phyloP scores from a whole-genome alignment of 2,888 invertebrate species.

The Pseudococcus jackbeardsleyi region DNA sequence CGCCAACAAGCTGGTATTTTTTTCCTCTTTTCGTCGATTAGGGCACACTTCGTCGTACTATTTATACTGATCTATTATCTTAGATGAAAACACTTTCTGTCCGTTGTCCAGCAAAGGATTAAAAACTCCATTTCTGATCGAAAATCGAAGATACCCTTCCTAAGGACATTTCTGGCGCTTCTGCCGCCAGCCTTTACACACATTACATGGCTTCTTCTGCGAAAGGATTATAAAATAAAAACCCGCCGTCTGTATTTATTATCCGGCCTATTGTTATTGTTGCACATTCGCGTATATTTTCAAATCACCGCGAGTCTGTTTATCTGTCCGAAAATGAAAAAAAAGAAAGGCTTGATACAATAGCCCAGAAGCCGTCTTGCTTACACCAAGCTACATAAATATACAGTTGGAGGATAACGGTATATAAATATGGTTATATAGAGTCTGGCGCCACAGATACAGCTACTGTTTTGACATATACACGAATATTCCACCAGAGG shows the following conservation, averaged over 20 bases:
- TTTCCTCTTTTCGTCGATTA: background rate
- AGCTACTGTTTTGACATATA: conserved; percentile 42
- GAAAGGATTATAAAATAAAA: background rate
- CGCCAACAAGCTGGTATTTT: background rate
- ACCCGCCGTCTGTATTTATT: background rate
- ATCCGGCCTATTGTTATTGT: background rate
- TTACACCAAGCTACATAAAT: background rate
- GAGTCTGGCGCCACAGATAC: conserved; percentile 8
- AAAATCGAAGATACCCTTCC: background rate
- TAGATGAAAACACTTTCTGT: background rate
- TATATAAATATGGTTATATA: background rate
- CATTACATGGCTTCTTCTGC: conserved; percentile 7
- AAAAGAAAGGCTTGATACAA: conserved; percentile 17
- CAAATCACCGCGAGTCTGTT: background rate
- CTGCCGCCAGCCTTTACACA: background rate
- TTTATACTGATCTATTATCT: background rate
- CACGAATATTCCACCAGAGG: background rate
- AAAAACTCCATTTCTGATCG: conserved; percentile 33
- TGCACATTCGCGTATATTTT: background rate
- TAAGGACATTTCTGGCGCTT: background rate
- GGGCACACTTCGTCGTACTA: background rate
- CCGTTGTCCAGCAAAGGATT: conserved; percentile 10
- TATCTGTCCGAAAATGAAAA: background rate
- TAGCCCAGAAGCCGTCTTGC: background rate
- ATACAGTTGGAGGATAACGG: conserved; percentile 31